Conservation (phyloP, 2,888 invertebrate species). For the Agelastica alni region DNA sequence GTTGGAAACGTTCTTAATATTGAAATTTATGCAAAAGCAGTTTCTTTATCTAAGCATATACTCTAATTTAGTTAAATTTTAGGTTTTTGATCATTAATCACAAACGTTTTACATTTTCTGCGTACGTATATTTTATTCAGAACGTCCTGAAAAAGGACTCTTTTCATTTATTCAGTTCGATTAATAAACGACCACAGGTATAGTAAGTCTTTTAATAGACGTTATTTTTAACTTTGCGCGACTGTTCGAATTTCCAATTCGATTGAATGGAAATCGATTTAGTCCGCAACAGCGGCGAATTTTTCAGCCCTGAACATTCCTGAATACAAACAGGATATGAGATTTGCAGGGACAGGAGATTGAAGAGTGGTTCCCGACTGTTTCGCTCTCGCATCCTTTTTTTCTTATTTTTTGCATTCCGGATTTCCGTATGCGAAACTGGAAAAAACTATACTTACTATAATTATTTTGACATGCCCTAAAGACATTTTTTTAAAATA, state of each 20-base stretch:
- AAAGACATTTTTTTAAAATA: no score
- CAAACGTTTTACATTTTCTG: no score
- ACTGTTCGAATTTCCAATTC: slow-evolving; percentile 7
- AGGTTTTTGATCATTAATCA: no score
- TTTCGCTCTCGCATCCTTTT: background rate
- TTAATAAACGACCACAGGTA: background rate
- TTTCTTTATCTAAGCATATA: no score
- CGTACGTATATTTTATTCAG: no score
- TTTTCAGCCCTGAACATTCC: slow-evolving; percentile 26
- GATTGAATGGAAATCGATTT: slow-evolving; percentile 15
- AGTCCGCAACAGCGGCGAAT: slow-evolving; percentile 14
- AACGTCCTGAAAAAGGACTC: no score
- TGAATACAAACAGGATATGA: slow-evolving; percentile 32
- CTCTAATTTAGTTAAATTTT: no score
- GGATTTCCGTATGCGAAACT: background rate
- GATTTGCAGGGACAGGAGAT: slow-evolving; percentile 29
- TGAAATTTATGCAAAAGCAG: no score
- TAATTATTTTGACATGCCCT: no score
- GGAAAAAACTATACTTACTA: no score
- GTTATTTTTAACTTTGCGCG: slow-evolving; percentile 1
- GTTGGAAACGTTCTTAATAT: no score
- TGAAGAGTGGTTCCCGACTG: slow-evolving; percentile 10
- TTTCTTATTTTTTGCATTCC: background rate
- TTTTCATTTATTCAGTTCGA: no score
- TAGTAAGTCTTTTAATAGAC: background rate